Percentiles rank a stretch among this genome's conserved stretches.
phyloP scores from a whole-genome alignment of 1,140 invertebrate genomes.

The Asobara japonica region DNA sequence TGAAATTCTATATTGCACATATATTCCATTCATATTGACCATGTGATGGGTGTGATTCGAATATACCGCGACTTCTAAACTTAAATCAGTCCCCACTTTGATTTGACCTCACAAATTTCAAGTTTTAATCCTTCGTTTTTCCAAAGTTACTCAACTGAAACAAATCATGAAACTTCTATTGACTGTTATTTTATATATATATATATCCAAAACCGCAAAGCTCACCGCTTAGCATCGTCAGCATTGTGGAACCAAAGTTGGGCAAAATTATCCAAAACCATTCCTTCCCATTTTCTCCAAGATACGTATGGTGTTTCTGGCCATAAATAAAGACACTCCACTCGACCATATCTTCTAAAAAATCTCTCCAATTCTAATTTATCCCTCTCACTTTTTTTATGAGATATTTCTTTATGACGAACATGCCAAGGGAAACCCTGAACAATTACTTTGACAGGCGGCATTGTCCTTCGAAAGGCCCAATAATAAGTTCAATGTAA shows the following conservation, averaged over 20 bases:
- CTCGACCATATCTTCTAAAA: background rate
- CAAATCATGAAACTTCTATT: no score
- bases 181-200: no score
- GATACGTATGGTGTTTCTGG: background rate
- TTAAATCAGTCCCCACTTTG: no score
- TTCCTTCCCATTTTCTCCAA: background rate
- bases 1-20: no score
- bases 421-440: background rate
- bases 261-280: background rate
- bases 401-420: background rate
- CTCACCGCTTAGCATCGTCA: no score
- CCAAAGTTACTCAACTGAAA: no score
- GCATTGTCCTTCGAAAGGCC: background rate
- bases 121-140: no score
- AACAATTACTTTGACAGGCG: background rate
- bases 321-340: background rate
- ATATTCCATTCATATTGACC: no score
- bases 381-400: background rate
- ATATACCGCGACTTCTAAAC: no score
- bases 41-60: no score
- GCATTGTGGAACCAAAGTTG: background rate
- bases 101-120: no score
- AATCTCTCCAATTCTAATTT: background rate
- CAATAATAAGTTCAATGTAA: background rate
- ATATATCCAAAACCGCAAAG: no score